Percentiles rank a stretch among this genome's conserved stretches.
Conservation (phyloP, 2,113 vertebrate species). For the Regulus satrapa region DNA sequence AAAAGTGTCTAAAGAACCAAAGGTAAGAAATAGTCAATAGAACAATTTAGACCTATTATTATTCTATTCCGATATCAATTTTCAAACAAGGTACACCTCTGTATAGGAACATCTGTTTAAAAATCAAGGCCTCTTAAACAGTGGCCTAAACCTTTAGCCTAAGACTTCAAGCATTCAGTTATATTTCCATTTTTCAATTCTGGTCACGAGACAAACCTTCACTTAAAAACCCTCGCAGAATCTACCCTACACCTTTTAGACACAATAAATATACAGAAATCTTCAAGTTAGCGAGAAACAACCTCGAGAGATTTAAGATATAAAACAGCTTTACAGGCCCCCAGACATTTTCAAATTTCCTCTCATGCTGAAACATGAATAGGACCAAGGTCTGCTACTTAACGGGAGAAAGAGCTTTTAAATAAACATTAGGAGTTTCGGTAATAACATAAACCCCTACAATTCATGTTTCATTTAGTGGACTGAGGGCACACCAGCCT, state of each 20-base stretch:
- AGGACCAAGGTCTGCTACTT: rapidly evolving
- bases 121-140: neutral
- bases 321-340: neutral
- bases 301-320: neutral
- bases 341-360: rapidly evolving
- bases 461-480: too few species aligned
- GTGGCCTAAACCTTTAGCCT: neutral
- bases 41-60: neutral
- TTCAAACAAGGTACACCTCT: rapidly evolving
- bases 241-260: neutral
- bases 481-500: rapidly evolving
- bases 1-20: neutral
- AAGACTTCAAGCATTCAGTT: neutral
- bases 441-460: rapidly evolving
- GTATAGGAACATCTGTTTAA: neutral
- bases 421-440: neutral
- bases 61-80: neutral
- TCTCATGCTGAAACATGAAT: rapidly evolving
- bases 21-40: neutral
- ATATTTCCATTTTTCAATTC: neutral
- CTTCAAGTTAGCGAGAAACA: neutral
- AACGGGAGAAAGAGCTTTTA: rapidly evolving
- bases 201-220: rapidly evolving
- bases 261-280: neutral
- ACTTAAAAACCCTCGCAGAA: neutral